Conservation (phyloP, 2,113 vertebrate species). For the Australoheros scitulus region DNA sequence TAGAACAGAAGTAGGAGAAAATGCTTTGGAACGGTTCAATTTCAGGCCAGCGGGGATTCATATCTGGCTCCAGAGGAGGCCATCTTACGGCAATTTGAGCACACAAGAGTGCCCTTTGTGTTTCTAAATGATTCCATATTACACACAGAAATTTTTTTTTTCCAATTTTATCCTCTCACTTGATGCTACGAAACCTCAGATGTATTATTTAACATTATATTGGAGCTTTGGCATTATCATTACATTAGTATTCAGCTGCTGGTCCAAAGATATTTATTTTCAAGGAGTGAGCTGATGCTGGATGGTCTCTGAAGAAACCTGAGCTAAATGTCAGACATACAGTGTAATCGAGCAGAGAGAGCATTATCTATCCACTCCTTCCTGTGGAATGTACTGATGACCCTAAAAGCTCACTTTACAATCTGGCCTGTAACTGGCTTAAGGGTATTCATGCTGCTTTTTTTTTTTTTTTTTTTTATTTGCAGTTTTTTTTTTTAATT, state of each 20-base stretch:
- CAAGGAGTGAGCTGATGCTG: slow-evolving; percentile 3
- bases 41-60: not conserved
- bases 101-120: not conserved
- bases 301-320: slow-evolving; percentile 22
- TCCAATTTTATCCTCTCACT: not conserved
- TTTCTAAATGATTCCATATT: not conserved
- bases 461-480: not conserved
- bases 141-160: not conserved
- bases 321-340: slow-evolving; percentile 52
- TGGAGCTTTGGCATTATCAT: slow-evolving; percentile 5
- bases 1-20: not conserved
- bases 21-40: not conserved
- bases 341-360: slow-evolving; percentile 6
- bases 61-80: not conserved
- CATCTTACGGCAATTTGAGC: not conserved
- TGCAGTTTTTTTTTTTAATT: too few relatives aligned
- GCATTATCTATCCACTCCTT: not conserved
- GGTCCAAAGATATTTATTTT: slow-evolving; percentile 1
- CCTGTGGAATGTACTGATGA: not conserved
- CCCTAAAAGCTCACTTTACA: slow-evolving; percentile 11
- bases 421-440: not conserved
- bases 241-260: slow-evolving; percentile 46
- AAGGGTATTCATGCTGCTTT: not conserved
- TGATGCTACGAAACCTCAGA: slow-evolving; percentile 11
- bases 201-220: slow-evolving; percentile 28